Conservation (phyloP, 2,888 invertebrate genomes). For the Carabus problematicus region DNA sequence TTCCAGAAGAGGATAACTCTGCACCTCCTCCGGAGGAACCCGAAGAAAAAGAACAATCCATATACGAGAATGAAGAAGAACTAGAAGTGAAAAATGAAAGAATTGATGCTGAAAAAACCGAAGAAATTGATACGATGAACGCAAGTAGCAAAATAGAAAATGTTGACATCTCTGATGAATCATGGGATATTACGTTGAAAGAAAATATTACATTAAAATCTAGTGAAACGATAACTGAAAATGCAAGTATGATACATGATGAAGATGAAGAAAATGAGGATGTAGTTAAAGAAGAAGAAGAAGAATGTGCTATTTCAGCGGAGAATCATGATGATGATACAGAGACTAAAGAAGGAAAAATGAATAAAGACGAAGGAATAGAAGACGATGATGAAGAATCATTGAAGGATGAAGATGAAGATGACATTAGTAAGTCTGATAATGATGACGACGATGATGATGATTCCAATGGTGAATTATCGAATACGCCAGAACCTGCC, state of each 20-base stretch:
- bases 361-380: constrained; percentile 47
- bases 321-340: constrained; percentile 58
- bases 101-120: constrained; percentile 41
- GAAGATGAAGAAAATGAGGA: constrained; percentile 19
- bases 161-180: constrained; percentile 36
- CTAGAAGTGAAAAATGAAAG: constrained; percentile 27
- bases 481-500: constrained; percentile 43
- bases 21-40: constrained; percentile 43
- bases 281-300: neutral
- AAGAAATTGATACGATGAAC: constrained; percentile 28
- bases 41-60: constrained; percentile 43
- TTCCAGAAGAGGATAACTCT: constrained; percentile 29
- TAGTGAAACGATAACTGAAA: constrained; percentile 58
- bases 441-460: constrained; percentile 44
- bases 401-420: constrained; percentile 35
- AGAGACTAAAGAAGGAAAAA: constrained; percentile 47
- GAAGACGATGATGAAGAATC: constrained; percentile 35
- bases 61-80: constrained; percentile 38
- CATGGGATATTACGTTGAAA: constrained; percentile 41
- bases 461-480: constrained; percentile 37
- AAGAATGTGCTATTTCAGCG: neutral
- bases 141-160: constrained; percentile 42
- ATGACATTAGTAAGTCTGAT: constrained; percentile 39
- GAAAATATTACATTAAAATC: constrained; percentile 49
- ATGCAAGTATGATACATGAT: constrained; percentile 58